These are phyloP conservation scores for Hartigia nigra DNA, from an alignment of 2,888 invertebrate species.

Conservation along the genomic window DNA sequence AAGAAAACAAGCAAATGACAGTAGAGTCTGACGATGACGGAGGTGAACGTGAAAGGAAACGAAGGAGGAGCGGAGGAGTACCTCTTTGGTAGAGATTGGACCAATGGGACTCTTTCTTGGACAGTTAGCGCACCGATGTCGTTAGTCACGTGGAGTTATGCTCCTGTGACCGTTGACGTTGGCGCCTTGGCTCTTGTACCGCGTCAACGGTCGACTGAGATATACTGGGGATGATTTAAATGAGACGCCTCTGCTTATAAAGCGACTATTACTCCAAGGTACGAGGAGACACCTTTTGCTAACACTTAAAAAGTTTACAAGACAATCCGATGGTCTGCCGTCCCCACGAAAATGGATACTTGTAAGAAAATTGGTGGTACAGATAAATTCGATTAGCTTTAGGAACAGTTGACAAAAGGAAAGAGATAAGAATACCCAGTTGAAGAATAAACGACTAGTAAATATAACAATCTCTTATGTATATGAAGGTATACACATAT, in stretches of 20 bases:
- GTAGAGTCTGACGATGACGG: background rate
- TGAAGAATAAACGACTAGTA: background rate
- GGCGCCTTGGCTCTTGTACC: conserved; percentile 28
- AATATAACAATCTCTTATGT: background rate
- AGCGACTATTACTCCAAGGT: background rate
- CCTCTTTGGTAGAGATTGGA: conserved; percentile 24
- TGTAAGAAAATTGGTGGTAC: conserved; percentile 23
- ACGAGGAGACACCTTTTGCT: background rate
- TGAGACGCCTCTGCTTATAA: conserved; percentile 20
- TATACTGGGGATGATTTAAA: conserved; percentile 37
- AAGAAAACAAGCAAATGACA: background rate
- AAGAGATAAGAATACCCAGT: background rate
- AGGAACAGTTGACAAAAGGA: conserved; percentile 10
- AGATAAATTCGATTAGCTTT: conserved; percentile 20
- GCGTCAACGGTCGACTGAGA: conserved; percentile 36
- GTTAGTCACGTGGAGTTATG: conserved; percentile 49
- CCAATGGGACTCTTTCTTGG: conserved; percentile 39
- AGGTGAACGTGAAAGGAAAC: background rate
- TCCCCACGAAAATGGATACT: conserved; percentile 11
- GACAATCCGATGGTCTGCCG: conserved; percentile 19
- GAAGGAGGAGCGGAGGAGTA: background rate
- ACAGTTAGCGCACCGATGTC: conserved; percentile 42
- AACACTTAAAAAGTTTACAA: conserved; percentile 17
- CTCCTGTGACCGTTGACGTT: conserved; percentile 17
- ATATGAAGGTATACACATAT: background rate